Percentiles rank a stretch among this genome's conserved stretches.
phyloP scores from a whole-genome alignment of 2,797 vertebrate genomes.

The Harpagifer antarcticus region DNA sequence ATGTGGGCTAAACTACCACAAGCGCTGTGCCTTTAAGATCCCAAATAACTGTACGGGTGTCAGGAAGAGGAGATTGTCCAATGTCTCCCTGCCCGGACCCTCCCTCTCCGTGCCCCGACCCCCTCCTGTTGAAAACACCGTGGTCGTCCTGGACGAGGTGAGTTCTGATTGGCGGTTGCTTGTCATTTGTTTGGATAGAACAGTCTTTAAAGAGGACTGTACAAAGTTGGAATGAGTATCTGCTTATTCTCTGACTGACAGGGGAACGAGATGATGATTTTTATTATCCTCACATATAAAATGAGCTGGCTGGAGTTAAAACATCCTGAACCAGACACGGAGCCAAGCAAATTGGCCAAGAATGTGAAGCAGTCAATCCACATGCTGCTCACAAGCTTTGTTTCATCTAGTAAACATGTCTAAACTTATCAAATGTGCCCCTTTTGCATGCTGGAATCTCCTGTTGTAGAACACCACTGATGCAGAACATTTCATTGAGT shows the following conservation, averaged over 20 bases:
- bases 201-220: neutral
- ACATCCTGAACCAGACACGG: conserved; percentile 25
- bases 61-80: conserved; percentile 94
- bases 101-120: conserved; percentile 91
- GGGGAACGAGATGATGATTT: conserved; percentile 1
- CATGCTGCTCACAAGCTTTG: conserved; percentile 39
- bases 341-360: conserved; percentile 38
- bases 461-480: conserved; percentile 61
- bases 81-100: conserved; percentile 92
- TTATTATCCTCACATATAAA: conserved; percentile 22
- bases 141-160: conserved; percentile 91
- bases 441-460: conserved; percentile 47
- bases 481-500: conserved; percentile 69
- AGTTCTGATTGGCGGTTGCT: conserved; percentile 10
- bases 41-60: conserved; percentile 98
- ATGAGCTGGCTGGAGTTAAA: conserved; percentile 21
- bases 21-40: conserved; percentile 98
- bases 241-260: conserved; percentile 11
- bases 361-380: conserved; percentile 26
- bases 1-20: conserved; percentile 98
- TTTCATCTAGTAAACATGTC: conserved; percentile 56
- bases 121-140: conserved; percentile 86
- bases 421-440: conserved; percentile 61
- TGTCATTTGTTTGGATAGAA: neutral
- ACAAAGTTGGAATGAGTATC: conserved; percentile 18